Percentiles rank a stretch among this genome's conserved stretches.
Conservation (phyloP, 2,113 vertebrate genomes). For the Cochlearius cochlearius region DNA sequence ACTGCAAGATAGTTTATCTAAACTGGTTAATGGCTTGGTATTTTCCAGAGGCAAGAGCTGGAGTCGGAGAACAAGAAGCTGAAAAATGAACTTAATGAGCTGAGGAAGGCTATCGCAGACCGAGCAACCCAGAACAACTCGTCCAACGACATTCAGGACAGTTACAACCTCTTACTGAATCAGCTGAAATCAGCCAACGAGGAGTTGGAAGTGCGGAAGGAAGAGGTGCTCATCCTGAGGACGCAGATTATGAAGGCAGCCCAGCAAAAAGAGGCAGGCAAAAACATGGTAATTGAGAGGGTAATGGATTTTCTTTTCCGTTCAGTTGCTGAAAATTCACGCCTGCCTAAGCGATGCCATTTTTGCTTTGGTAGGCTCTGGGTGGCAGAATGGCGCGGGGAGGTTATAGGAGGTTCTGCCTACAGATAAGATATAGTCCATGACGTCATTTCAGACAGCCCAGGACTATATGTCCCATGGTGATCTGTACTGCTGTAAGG, state of each 20-base stretch:
- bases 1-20: neutral
- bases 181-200: constrained; percentile 88
- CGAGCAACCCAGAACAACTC: constrained; percentile 67
- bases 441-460: neutral
- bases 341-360: accelerated
- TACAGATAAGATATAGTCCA: accelerated
- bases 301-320: neutral
- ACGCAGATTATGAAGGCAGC: constrained; percentile 85
- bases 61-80: constrained; percentile 95
- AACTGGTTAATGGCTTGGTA: neutral
- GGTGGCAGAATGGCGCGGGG: accelerated
- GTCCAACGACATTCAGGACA: constrained; percentile 70
- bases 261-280: constrained; percentile 65
- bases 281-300: constrained; percentile 61
- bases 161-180: constrained; percentile 84
- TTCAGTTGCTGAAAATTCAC: neutral
- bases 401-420: neutral
- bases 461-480: accelerated
- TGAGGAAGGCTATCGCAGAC: constrained; percentile 80
- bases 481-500: neutral
- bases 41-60: constrained; percentile 89
- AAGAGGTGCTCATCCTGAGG: constrained; percentile 92
- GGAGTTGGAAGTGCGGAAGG: constrained; percentile 94
- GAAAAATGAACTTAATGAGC: constrained; percentile 91
- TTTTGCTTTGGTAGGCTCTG: neutral